Evolutionary conservation across 35 echinoderm and acorn worm species (phyloP).

Genomic region (Apostichopus parvimensis): DNA sequence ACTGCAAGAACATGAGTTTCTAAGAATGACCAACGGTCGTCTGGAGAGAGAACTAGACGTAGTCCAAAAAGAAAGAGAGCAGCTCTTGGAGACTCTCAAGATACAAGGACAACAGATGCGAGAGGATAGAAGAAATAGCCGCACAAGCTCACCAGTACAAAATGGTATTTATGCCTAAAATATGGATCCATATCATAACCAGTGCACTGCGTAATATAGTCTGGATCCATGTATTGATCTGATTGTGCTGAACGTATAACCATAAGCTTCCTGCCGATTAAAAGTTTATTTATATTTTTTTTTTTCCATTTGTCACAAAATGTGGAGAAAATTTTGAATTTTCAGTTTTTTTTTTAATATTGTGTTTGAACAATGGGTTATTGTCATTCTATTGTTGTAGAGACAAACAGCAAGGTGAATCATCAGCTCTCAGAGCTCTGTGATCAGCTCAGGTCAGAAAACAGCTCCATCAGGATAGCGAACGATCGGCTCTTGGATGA

Average conservation of each 20-base stretch:
- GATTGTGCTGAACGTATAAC: too few species aligned
- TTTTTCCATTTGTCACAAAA: too few species aligned
- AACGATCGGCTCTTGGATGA: constrained; percentile 78
- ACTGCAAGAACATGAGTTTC: constrained; percentile 59
- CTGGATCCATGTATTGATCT: too few species aligned
- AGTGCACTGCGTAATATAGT: too few species aligned
- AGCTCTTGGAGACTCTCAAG: constrained; percentile 75
- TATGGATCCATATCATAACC: too few species aligned
- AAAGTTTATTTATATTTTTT: too few species aligned
- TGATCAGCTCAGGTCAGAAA: constrained; percentile 71
- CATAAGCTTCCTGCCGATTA: too few species aligned
- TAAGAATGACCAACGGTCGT: constrained; percentile 63
- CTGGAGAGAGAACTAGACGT: constrained; percentile 82
- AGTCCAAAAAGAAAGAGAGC: constrained; percentile 74
- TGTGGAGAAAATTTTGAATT: too few species aligned
- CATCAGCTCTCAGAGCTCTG: constrained; percentile 57
- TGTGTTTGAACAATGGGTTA: too few species aligned
- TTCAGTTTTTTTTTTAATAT: too few species aligned
- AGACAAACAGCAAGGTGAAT: constrained; percentile 38
- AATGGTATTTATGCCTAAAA: neutral
- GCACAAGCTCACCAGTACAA: neutral
- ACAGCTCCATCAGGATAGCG: constrained; percentile 68
- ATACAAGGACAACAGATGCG: constrained; percentile 68
- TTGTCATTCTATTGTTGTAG: neutral
- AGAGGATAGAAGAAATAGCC: constrained; percentile 6